Evolutionary conservation across 2,888 invertebrate genomes (phyloP), one percentile per base, ranked within the genome.

Genomic region (Alitta virens): DNA sequence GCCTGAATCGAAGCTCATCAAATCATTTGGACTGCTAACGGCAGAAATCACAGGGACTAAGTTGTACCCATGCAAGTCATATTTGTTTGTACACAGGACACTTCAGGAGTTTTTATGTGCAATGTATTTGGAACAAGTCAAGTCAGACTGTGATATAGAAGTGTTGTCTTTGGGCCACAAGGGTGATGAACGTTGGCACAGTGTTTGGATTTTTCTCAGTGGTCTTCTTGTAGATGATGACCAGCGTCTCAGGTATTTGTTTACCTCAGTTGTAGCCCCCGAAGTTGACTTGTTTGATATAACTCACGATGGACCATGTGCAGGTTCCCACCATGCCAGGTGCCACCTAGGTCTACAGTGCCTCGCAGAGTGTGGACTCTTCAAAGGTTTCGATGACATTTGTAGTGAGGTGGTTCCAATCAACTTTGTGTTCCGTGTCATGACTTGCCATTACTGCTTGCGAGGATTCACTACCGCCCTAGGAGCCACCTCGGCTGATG

Each of bases 401-500:
- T 21, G 40, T 2, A 7, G 43, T 2, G 43, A 40, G 26, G 33
- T 59, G 16, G 59, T 59, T 3, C 59, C 59, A n/a, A 40, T 40
- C 9, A 42, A 38, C 7, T 59, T 59, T 52, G 52, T 59, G 42
- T 59, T 52, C 25, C 51, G 52, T 24, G 59, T 59, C 2, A 59
- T 59, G 59, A 33, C 59, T 14, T 59, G 59, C n/a, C 59, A 59
- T 42, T 59, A 59, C 42, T 59, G 59, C 46, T 52, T 59, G 1
- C 52, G 52, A 25, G 59, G 59, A 1, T 59, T 52, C 38, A n/a
- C 42, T 25, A 59, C 33, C 42, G 51, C 59, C 1, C 52, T 49
- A n/a, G 50, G 50, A 2, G 40, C 38, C 5, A 33, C 33, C 1
- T 24, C 49, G 24, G 42, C 42, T 12, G 2, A 2, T 2, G 52